A percentile compares a stretch with the other conserved stretches of the same genome.
These are phyloP conservation scores for Agriopis leucophaearia DNA, from an alignment of 2,888 invertebrate species.

Conservation along the genomic window DNA sequence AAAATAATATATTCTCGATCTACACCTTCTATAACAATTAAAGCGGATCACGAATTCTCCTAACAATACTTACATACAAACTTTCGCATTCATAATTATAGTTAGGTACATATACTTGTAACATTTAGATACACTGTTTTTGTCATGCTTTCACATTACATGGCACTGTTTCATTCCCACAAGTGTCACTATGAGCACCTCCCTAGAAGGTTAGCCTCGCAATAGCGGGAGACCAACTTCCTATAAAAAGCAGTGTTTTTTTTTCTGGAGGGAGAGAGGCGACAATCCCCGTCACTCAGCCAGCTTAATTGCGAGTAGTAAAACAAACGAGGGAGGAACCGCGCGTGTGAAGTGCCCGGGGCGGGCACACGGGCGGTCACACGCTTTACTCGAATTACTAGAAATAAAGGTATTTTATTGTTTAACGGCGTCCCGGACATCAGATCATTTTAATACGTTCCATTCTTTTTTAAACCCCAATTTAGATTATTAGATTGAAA, in stretches of 20 bases:
- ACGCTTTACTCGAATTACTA: slow-evolving; percentile 9
- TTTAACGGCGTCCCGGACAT: too few species aligned
- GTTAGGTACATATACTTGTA: too few species aligned
- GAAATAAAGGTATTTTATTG: too few species aligned
- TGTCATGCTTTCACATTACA: not conserved
- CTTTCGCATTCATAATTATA: too few species aligned
- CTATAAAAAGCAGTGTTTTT: slow-evolving; percentile 55
- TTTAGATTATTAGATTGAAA: too few species aligned
- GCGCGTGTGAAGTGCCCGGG: slow-evolving; percentile 57
- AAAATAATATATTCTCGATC: too few species aligned
- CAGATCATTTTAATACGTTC: too few species aligned
- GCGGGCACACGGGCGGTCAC: slow-evolving; percentile 56
- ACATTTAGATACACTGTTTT: too few species aligned
- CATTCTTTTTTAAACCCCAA: too few species aligned
- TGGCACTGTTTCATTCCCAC: not conserved
- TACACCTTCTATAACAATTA: too few species aligned
- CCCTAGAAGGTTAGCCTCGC: slow-evolving; percentile 3
- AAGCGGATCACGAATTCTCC: too few species aligned
- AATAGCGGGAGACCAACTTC: slow-evolving; percentile 32
- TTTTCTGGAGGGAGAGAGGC: slow-evolving; percentile 66
- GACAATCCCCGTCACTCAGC: slow-evolving; percentile 84
- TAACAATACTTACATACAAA: too few species aligned
- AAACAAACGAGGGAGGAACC: slow-evolving; percentile 76
- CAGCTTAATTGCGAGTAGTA: slow-evolving; percentile 83
- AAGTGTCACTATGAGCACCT: slow-evolving; percentile 15